phyloP scores from a whole-genome alignment of 1,140 invertebrate genomes.

The Zaprionus nigranus region DNA sequence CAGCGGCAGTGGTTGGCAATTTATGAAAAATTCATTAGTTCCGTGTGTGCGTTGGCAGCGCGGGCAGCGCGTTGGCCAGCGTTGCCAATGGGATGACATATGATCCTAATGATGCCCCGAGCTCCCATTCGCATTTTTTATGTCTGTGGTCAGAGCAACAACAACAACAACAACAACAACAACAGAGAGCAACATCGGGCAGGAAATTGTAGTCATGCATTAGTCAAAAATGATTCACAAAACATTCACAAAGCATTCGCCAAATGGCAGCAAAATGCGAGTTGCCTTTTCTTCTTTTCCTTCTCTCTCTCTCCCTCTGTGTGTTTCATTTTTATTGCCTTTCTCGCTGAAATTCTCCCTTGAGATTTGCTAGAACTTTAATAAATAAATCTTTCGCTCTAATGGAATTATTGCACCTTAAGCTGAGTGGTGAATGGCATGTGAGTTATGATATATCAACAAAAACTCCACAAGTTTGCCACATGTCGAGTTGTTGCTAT shows the following conservation, averaged over 20 bases:
- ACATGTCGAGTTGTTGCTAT: too few relatives aligned
- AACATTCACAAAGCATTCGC: slow-evolving; percentile 12
- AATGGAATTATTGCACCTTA: slow-evolving; percentile 1
- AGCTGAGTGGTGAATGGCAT: not conserved
- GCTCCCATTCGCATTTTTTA: slow-evolving; percentile 43
- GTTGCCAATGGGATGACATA: slow-evolving; percentile 58
- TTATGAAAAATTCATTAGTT: slow-evolving; percentile 80
- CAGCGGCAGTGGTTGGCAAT: slow-evolving; percentile 53
- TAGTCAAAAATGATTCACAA: slow-evolving; percentile 31
- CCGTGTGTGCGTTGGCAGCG: slow-evolving; percentile 38
- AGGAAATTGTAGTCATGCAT: slow-evolving; percentile 16
- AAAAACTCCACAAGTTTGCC: too few relatives aligned
- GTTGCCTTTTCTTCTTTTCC: not conserved
- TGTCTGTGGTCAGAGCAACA: slow-evolving; percentile 34
- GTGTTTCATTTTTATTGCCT: not conserved
- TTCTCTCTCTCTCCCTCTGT: not conserved
- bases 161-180: not conserved
- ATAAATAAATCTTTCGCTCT: not conserved
- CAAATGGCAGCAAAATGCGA: slow-evolving; percentile 4
- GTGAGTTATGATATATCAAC: not conserved
- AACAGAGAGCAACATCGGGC: not conserved
- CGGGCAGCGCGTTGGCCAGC: not conserved
- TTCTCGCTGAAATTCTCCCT: not conserved
- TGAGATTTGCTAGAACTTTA: not conserved
- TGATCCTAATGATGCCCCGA: slow-evolving; percentile 71